phyloP scores from a whole-genome alignment of 2,113 vertebrate species.

The Sinosuthora webbiana region DNA sequence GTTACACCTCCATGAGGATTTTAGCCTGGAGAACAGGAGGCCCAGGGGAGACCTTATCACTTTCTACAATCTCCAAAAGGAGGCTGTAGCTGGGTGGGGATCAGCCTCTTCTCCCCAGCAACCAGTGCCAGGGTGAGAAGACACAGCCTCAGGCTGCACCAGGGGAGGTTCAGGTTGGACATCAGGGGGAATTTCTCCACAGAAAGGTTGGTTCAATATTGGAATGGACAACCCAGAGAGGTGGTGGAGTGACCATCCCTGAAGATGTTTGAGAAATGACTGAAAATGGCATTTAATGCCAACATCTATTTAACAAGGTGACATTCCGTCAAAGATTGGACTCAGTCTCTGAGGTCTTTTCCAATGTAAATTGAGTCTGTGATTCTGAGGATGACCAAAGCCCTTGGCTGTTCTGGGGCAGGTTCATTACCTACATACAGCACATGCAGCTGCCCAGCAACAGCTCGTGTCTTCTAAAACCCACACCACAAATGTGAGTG shows the following conservation, averaged over 20 bases:
- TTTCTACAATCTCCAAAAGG: neutral
- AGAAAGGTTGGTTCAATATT: neutral
- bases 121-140: neutral
- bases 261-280: accelerated
- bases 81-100: neutral
- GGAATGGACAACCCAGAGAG: neutral
- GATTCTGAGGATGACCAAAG: neutral
- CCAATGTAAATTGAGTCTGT: too few relatives aligned
- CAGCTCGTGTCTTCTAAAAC: neutral
- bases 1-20: neutral
- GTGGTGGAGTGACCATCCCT: neutral
- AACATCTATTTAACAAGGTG: neutral
- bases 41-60: accelerated
- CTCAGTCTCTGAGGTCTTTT: neutral
- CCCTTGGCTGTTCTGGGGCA: neutral
- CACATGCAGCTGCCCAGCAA: neutral
- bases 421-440: neutral
- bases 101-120: accelerated
- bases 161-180: neutral
- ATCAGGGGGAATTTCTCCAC: neutral
- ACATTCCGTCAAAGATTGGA: neutral
- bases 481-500: neutral
- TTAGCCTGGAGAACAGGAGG: neutral
- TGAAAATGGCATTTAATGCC: neutral
- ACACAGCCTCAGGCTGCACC: neutral